phyloP scores from a whole-genome alignment of 2,888 invertebrate genomes.

The Pheosia tremula region DNA sequence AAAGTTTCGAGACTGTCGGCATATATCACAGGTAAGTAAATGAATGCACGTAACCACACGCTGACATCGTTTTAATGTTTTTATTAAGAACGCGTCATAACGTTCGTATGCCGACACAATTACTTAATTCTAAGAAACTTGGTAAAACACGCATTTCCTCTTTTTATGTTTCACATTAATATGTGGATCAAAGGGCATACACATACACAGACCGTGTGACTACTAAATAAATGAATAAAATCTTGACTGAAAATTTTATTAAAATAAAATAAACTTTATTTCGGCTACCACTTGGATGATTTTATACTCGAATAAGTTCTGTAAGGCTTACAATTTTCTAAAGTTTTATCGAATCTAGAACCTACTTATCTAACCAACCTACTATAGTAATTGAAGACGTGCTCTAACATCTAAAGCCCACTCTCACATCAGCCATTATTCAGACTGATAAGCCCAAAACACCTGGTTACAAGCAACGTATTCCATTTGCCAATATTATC shows the following conservation, averaged over 20 bases:
- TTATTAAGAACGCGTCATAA: constrained; percentile 16
- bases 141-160: constrained; percentile 17
- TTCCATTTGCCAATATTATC: constrained; percentile 29
- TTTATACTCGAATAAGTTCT: too few species aligned
- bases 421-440: not conserved
- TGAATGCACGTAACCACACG: not conserved
- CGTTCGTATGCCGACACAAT: constrained; percentile 27
- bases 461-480: constrained; percentile 16
- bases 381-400: not conserved
- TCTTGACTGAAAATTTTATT: too few species aligned
- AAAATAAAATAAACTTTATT: too few species aligned
- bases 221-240: not conserved
- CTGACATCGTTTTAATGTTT: constrained; percentile 1
- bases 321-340: too few species aligned
- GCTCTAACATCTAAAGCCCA: not conserved
- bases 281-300: too few species aligned
- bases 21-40: not conserved
- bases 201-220: not conserved
- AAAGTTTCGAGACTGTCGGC: not conserved
- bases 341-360: too few species aligned
- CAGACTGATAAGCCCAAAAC: not conserved
- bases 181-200: constrained; percentile 15
- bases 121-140: constrained; percentile 29
- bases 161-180: constrained; percentile 27
- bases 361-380: not conserved